Conservation (phyloP, 2,888 invertebrate genomes). For the Lampropteryx suffumata region DNA sequence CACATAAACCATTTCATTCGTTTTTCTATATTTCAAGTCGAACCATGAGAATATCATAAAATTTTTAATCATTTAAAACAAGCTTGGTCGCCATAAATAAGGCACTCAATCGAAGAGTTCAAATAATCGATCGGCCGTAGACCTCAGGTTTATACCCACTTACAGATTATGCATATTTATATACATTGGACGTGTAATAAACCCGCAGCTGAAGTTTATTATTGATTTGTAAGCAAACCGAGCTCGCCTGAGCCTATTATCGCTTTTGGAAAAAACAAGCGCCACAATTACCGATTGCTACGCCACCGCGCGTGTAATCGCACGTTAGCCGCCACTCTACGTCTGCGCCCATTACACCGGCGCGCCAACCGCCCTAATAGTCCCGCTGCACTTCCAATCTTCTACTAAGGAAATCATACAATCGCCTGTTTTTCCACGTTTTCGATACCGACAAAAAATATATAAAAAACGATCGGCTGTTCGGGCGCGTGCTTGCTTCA, state of each 20-base stretch:
- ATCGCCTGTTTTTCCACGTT: constrained; percentile 4
- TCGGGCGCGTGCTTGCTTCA: constrained; percentile 39
- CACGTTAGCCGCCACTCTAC: constrained; percentile 9
- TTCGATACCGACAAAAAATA: constrained; percentile 14
- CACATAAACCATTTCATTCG: constrained; percentile 35
- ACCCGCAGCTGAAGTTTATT: constrained; percentile 33
- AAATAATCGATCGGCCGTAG: constrained; percentile 36
- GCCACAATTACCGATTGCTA: constrained; percentile 39
- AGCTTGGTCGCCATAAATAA: constrained; percentile 39
- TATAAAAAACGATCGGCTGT: constrained; percentile 7
- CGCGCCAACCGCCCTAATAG: neutral
- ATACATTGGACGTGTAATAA: constrained; percentile 34
- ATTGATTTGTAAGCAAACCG: constrained; percentile 34
- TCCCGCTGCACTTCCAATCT: neutral
- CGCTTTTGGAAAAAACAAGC: constrained; percentile 34
- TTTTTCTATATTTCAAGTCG: constrained; percentile 35
- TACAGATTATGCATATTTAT: constrained; percentile 33
- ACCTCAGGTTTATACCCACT: constrained; percentile 34
- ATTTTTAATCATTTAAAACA: constrained; percentile 40
- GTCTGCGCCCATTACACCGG: constrained; percentile 2
- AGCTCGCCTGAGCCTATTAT: constrained; percentile 21
- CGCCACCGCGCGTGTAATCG: constrained; percentile 32
- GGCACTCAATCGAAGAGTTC: constrained; percentile 38
- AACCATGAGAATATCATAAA: constrained; percentile 37
- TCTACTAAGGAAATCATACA: neutral